Conservation (phyloP, 2,888 invertebrate species). For the Kuschelorhynchus macadamiae region DNA sequence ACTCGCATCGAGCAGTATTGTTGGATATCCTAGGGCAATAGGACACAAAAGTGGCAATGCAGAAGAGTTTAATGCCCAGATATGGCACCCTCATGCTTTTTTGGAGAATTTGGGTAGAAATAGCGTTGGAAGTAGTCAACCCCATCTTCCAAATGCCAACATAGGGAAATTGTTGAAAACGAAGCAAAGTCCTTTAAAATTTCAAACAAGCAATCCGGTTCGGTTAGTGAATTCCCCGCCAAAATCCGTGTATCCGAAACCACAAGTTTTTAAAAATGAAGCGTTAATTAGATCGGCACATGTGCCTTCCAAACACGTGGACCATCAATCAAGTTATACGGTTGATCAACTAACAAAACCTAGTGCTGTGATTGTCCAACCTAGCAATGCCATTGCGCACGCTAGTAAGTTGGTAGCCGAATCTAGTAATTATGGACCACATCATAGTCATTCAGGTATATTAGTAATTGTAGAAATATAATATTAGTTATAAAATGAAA, state of each 20-base stretch:
- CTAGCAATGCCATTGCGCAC: conserved; percentile 5
- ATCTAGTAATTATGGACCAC: background rate
- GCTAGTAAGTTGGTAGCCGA: background rate
- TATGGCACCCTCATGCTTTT: conserved; percentile 27
- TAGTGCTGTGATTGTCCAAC: conserved; percentile 7
- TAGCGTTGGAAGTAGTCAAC: background rate
- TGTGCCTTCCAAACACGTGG: background rate
- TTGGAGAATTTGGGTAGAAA: conserved; percentile 4
- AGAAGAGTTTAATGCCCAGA: conserved; percentile 26
- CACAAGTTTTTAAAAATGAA: background rate
- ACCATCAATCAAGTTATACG: background rate
- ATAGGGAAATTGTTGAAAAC: background rate
- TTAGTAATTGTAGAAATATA: background rate
- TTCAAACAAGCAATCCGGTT: background rate
- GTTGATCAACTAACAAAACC: background rate
- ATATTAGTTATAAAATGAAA: background rate
- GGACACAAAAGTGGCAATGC: conserved; percentile 31
- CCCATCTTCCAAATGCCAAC: background rate
- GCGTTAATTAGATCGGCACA: background rate
- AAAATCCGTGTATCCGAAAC: background rate
- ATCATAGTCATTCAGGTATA: conserved; percentile 9
- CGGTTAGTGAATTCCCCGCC: background rate
- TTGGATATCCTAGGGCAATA: conserved; percentile 17
- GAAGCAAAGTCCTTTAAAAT: background rate
- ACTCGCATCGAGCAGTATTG: background rate